Evolutionary conservation across 2,888 invertebrate genomes (phyloP), one percentile per base, ranked within the genome.

Genomic region (Teleiodes luculella): DNA sequence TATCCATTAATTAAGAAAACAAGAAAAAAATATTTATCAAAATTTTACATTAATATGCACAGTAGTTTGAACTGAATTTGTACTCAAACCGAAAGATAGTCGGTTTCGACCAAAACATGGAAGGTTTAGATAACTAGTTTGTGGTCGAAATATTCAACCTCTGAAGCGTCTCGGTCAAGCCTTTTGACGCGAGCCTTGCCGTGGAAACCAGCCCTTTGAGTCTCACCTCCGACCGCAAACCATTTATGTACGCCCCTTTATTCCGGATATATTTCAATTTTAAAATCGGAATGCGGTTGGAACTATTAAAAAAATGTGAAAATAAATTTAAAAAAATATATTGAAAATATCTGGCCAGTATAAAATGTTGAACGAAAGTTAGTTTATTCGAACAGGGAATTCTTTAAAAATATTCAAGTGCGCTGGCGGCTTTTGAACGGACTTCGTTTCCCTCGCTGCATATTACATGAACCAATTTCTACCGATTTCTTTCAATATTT

Each of bases 181-280:
- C 82, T 81, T 84, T 83, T 80, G 80, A 80, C 78, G 76, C 76
- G 64, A 68, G 68, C 66, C 72, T 74, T 72, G 64, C 64, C 67
- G 80, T 79, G 82, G 76, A 80, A 83, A 82, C 76, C 69, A 70
- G 75, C 78, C 83, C 83, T 88, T 86, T 86, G 84, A 86, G 72
- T 85, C 78, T 76, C 85, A 85, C 86, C 86, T 85, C 71, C 67
- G 63, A 82, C 87, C 87, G 78, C 87, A 86, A 86, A 84, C 81
- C 78, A 78, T 84, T 74, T 80, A 76, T 74, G 72, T 72, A 76
- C 76, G 75, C 78, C 70, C 68, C 76, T 74, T 74, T 72, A 75
- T 71, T 64, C 67, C 63, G 67, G 66, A 70, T 69, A 66, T 61
- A 73, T 75, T 72, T 67, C 62, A 14, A 47, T 33, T 47, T 31